Base-by-base conservation (phyloP, 2,113 vertebrate species). In the Pogona vitticeps region DNA sequence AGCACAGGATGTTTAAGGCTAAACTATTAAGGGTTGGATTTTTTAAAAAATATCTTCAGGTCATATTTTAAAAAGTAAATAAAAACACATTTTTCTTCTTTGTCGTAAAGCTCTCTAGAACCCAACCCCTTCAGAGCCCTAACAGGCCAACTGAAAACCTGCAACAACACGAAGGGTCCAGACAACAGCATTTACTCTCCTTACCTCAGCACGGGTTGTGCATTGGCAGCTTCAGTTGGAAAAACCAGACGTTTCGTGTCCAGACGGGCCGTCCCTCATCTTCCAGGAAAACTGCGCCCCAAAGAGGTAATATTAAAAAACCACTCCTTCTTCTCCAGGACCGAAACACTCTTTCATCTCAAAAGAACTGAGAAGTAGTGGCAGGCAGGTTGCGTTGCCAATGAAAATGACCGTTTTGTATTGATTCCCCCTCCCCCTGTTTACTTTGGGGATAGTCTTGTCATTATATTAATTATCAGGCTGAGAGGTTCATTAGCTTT, bases 401-500 rank as follows among this genome's bases (percentile, higher is more conserved):
- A 81, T 3, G 23, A 84, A 68, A 56, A 93, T 79, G 86, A 90
- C 0, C 0, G 90, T 90, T 52, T 91, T 92, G 92, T 90, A 96
- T 96, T 90, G 95, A 95, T 95, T 95, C 93, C 88, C 77, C 28
- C 13, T 40, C 26, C 5, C 90, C 86, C 86, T 96, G 92, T 96
- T 95, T 95, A 94, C 93, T 94, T 93, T 94, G 84, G 84, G 90
- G 89, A 94, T 93, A 85, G 95, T 94, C 94, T 92, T 95, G 91
- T 92, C 92, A 95, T 95, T 94, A 91, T 63, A 63, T 89, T 96
- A 95, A 96, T 95, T 95, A 93, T 90, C 82, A 85, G 81, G 91
- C 58, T 33, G 81, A 94, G 91, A 90, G 92, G 90, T 92, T 88
- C 92, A 89, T 91, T 63, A 2, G 86, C 38, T 71, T 71, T 67